Base-by-base conservation (phyloP, 2,113 vertebrate species). In the Mesitornis unicolor region DNA sequence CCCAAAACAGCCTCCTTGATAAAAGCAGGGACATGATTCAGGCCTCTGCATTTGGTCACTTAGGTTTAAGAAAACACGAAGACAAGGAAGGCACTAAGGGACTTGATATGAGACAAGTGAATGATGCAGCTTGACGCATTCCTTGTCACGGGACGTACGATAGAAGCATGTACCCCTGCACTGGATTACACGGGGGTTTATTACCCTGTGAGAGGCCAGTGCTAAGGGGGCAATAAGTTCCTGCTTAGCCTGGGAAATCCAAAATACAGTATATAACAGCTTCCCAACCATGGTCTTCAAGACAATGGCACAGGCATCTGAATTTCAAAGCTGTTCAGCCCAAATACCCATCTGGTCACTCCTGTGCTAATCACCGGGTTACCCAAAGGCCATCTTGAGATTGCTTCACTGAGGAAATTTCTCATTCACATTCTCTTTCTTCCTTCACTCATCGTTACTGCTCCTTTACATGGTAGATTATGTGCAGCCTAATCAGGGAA, bases 231-330 rank as follows among this genome's bases (percentile, higher is more conserved):
- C 31, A 90, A 10, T 53, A 61, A 78, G 4, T 22, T 91, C 54
- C 51, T 9, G 9, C 5, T 14, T 60, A 47, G 33, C 38, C 4
- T 3, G 9, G 14, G 26, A 93, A 67, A 68, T 42, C 22, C 20
- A 71, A 73, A 91, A 79, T 42, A 22, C 80, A 43, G 3, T 11
- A 21, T 13, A 14, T 17, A 47, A 40, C 48, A 77, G 9, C 61
- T 89, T 86, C 20, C 43, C 20, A 64, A 36, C 13, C 19, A 53
- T 5, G 3, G 26, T 14, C 29, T 79, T 79, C 1, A 1, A 64
- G 45, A 60, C 5, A 13, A 16, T 9, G 15, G 29, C 7, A 9
- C 2, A 1, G 31, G 57, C 13, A 80, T 38, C 36, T 0, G 1
- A 59, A 91, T 87, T 73, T 40, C 71, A 68, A 69, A 80, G 31